A percentile compares a stretch with the other conserved stretches of the same genome.
These are phyloP conservation scores for Drosophila anomalipes DNA, from an alignment of 2,888 invertebrate species.

Conservation along the genomic window DNA sequence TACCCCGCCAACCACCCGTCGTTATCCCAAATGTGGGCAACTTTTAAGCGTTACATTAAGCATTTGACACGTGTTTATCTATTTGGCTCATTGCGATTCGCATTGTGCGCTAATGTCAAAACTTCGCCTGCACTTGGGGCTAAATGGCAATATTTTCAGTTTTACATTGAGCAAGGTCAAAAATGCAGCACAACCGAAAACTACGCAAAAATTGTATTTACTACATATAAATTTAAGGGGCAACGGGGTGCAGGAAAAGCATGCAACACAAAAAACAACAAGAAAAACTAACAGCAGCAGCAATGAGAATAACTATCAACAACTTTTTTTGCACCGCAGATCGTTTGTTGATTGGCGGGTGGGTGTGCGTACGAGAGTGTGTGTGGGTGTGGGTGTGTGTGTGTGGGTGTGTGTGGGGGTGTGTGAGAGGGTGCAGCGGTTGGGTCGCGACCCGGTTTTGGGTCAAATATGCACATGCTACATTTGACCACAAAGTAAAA, in stretches of 20 bases:
- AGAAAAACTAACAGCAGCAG: conserved; percentile 29
- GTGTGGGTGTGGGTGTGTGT: conserved; percentile 9
- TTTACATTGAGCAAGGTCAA: conserved; percentile 71
- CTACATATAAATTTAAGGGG: conserved; percentile 72
- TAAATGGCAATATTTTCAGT: conserved; percentile 74
- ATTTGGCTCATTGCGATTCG: conserved; percentile 60
- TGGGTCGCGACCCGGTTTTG: conserved; percentile 34
- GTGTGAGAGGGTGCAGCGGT: background rate
- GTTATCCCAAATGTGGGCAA: background rate
- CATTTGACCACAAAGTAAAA: conserved; percentile 82
- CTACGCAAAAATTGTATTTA: conserved; percentile 73
- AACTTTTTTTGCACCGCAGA: conserved; percentile 59
- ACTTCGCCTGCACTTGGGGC: conserved; percentile 72
- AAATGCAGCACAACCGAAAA: conserved; percentile 39
- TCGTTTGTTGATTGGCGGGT: conserved; percentile 59
- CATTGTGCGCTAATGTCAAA: conserved; percentile 60
- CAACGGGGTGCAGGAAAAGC: background rate
- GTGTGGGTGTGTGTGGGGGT: conserved; percentile 5
- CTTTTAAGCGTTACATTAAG: conserved; percentile 11
- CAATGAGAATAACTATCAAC: conserved; percentile 67
- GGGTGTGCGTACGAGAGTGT: conserved; percentile 24
- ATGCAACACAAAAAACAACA: conserved; percentile 13
- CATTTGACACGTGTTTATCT: conserved; percentile 28
- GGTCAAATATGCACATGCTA: conserved; percentile 78
- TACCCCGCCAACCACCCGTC: background rate